These are phyloP conservation scores for Cremastobaeus sp. DNA, from an alignment of 2,888 invertebrate species.

Conservation along the genomic window DNA sequence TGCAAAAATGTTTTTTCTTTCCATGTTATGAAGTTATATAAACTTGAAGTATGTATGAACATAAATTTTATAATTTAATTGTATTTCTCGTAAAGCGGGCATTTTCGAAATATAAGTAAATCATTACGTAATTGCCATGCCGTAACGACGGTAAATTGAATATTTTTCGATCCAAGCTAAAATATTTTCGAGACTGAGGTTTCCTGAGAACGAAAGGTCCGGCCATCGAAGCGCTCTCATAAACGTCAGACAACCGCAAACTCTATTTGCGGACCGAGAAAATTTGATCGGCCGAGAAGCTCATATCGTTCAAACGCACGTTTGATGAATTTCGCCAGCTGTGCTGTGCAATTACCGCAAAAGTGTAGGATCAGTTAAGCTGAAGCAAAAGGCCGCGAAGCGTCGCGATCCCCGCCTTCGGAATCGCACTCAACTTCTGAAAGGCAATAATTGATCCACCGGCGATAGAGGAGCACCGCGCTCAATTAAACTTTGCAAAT, in stretches of 20 bases:
- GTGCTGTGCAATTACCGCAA: conserved; percentile 21
- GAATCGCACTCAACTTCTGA: conserved; percentile 23
- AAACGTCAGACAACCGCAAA: conserved; percentile 20
- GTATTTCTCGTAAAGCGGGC: too few species aligned
- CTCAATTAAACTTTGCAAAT: conserved; percentile 76
- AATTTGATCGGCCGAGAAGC: conserved; percentile 21
- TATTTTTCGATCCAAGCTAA: too few species aligned
- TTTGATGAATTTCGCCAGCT: conserved; percentile 27
- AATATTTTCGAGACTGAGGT: too few species aligned
- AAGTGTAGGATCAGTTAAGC: conserved; percentile 8
- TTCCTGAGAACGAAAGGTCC: too few species aligned
- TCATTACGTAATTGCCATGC: too few species aligned
- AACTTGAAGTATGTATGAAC: too few species aligned
- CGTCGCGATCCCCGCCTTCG: conserved; percentile 8
- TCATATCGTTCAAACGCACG: not conserved
- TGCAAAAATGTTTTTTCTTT: too few species aligned
- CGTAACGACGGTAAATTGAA: too few species aligned
- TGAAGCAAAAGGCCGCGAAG: conserved; percentile 5
- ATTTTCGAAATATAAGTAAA: too few species aligned
- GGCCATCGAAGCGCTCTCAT: too few species aligned
- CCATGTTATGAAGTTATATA: too few species aligned
- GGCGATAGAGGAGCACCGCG: conserved; percentile 64
- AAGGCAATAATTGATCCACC: conserved; percentile 48
- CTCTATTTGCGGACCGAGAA: conserved; percentile 17
- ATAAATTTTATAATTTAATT: too few species aligned